Conservation (phyloP, 2,113 vertebrate genomes). For the Nycticryphes semicollaris region DNA sequence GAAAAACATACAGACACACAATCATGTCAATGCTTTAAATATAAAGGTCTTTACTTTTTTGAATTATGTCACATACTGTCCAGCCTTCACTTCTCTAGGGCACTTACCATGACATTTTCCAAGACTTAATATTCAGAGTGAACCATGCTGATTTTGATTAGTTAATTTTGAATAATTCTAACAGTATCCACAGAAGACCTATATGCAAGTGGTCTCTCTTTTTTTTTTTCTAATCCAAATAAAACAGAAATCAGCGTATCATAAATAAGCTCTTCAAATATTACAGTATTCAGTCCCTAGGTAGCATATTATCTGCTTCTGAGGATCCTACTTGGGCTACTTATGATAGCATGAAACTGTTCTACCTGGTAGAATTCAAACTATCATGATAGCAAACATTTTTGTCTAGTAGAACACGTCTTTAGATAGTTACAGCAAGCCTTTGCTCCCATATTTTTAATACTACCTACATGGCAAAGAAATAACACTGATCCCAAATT, state of each 20-base stretch:
- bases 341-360: background rate
- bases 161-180: background rate
- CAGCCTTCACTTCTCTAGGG: background rate
- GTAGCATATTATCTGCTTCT: background rate
- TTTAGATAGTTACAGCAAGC: background rate
- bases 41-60: background rate
- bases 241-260: background rate
- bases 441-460: background rate
- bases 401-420: background rate
- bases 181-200: background rate
- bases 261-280: background rate
- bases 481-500: background rate
- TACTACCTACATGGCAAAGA: background rate
- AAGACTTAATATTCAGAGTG: background rate
- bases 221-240: background rate
- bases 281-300: background rate
- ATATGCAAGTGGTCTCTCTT: background rate
- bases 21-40: background rate
- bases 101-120: background rate
- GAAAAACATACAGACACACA: background rate
- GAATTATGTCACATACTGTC: background rate
- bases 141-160: background rate
- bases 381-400: background rate
- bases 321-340: background rate
- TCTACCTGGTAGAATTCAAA: background rate